Percentiles rank a stretch among this genome's conserved stretches.
phyloP scores from a whole-genome alignment of 2,888 invertebrate genomes.

The Drosophila demipolita region DNA sequence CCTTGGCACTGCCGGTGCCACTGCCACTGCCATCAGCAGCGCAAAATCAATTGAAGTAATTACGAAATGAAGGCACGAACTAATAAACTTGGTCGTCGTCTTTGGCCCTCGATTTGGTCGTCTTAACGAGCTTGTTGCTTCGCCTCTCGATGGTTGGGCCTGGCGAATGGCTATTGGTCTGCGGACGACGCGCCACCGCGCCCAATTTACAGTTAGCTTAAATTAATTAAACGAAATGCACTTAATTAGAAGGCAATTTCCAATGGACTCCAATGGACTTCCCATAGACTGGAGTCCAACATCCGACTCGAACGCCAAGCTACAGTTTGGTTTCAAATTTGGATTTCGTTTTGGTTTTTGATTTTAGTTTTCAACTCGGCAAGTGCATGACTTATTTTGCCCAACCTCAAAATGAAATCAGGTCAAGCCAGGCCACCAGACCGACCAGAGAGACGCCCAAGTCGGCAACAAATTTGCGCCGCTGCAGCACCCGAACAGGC shows the following conservation, averaged over 20 bases:
- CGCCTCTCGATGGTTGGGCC: constrained; percentile 31
- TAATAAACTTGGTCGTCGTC: constrained; percentile 83
- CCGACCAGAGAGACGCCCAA: constrained; percentile 46
- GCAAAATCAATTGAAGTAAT: constrained; percentile 84
- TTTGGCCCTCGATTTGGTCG: constrained; percentile 67
- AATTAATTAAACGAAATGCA: constrained; percentile 84
- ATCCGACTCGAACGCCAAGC: constrained; percentile 11
- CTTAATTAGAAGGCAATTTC: constrained; percentile 82
- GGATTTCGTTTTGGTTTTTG: constrained; percentile 23
- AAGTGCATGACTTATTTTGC: constrained; percentile 78
- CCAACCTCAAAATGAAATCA: constrained; percentile 76
- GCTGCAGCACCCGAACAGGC: constrained; percentile 66
- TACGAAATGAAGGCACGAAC: constrained; percentile 85
- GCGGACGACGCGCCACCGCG: constrained; percentile 67
- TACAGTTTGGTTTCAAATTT: constrained; percentile 27
- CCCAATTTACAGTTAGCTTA: constrained; percentile 84
- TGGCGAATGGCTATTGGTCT: constrained; percentile 56
- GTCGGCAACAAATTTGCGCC: constrained; percentile 72
- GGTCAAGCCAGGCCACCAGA: constrained; percentile 43
- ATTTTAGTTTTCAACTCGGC: constrained; percentile 39
- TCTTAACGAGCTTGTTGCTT: constrained; percentile 73
- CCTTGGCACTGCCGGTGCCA: constrained; percentile 23
- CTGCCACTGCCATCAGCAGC: constrained; percentile 76
- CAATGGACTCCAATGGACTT: constrained; percentile 43
- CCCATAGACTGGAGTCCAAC: constrained; percentile 24